Conservation (phyloP, 2,888 invertebrate species). For the Caenorhabditis sp. region DNA sequence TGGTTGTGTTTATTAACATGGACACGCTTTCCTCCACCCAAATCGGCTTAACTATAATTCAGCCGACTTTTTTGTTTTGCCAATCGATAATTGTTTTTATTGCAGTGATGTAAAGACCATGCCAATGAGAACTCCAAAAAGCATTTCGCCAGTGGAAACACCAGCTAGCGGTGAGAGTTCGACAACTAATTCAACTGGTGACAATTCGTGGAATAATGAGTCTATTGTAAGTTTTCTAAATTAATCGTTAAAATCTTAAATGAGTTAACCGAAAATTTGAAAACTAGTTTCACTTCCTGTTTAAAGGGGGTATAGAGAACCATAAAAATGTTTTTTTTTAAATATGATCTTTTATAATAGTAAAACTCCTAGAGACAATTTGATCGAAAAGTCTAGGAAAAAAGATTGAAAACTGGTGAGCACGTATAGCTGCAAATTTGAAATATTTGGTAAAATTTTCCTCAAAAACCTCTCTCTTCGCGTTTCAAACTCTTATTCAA, state of each 20-base stretch:
- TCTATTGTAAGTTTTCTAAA: conserved; percentile 10
- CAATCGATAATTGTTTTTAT: neutral
- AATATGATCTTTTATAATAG: too few species aligned
- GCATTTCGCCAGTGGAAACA: conserved; percentile 36
- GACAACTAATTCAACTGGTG: conserved; percentile 11
- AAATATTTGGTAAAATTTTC: too few species aligned
- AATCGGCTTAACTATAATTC: conserved; percentile 22
- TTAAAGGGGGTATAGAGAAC: too few species aligned
- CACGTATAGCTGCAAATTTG: too few species aligned
- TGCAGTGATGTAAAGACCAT: conserved; percentile 6
- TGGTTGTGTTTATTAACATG: conserved; percentile 10
- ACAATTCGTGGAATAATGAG: conserved; percentile 22
- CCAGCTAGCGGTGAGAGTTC: conserved; percentile 26
- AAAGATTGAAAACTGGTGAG: too few species aligned
- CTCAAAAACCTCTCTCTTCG: too few species aligned
- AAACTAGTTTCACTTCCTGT: too few species aligned
- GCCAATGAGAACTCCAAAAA: conserved; percentile 31
- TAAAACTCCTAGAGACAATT: too few species aligned
- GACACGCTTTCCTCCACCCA: conserved; percentile 4
- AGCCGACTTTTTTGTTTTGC: neutral
- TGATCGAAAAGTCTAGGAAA: too few species aligned
- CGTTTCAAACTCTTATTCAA: too few species aligned
- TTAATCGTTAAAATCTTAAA: neutral
- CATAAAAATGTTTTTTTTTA: too few species aligned
- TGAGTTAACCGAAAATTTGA: too few species aligned